Percentiles rank a stretch among this genome's conserved stretches.
These are phyloP conservation scores for Aphis craccivora DNA, from an alignment of 1,140 invertebrate species.

Conservation along the genomic window DNA sequence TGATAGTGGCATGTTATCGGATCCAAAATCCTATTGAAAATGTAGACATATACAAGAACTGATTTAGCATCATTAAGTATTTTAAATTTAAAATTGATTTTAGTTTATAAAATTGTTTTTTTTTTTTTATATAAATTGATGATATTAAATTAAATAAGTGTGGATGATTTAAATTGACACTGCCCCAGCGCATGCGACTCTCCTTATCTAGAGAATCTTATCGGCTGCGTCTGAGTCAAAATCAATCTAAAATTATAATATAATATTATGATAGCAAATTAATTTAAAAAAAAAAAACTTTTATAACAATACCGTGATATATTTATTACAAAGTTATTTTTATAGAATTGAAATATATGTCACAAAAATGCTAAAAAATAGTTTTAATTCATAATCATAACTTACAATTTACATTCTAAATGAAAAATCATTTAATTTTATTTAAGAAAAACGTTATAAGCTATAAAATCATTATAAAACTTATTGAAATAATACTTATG, in stretches of 20 bases:
- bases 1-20: constrained; percentile 36
- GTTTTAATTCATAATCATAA: not conserved
- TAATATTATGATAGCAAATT: not conserved
- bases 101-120: not conserved
- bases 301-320: not conserved
- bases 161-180: not conserved
- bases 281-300: not conserved
- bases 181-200: no score
- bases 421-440: not conserved
- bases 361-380: not conserved
- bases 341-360: not conserved
- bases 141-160: not conserved
- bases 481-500: not conserved
- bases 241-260: not conserved
- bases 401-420: not conserved
- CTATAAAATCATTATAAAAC: not conserved
- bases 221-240: no score
- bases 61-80: not conserved
- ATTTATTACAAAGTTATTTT: not conserved
- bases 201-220: no score
- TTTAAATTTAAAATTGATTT: not conserved
- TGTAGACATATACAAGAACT: no score
- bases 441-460: not conserved
- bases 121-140: not conserved
- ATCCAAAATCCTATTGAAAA: constrained; percentile 32